Conservation (phyloP, 2,113 vertebrate genomes). For the Nothoprocta pentlandii region DNA sequence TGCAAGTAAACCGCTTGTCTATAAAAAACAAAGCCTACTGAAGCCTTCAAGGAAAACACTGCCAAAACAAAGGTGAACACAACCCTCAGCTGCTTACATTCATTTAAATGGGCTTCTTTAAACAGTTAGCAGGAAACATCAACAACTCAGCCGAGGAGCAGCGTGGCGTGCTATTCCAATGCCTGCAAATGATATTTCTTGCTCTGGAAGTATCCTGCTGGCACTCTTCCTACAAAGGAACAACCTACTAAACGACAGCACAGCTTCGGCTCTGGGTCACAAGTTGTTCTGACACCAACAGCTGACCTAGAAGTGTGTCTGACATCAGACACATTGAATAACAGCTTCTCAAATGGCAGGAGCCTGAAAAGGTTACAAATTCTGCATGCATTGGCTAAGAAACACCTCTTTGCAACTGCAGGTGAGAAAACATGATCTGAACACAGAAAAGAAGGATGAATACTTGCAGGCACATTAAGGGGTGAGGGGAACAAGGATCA, state of each 20-base stretch:
- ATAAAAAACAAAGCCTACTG: background rate
- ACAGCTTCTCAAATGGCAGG: constrained; percentile 70
- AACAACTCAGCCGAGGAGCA: background rate
- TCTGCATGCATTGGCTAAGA: constrained; percentile 7
- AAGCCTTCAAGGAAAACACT: background rate
- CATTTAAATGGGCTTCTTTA: background rate
- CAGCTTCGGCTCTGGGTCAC: constrained; percentile 30
- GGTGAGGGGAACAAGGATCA: background rate
- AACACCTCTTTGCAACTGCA: constrained; percentile 1
- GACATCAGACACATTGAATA: constrained; percentile 45
- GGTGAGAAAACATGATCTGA: background rate
- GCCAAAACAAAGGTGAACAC: background rate
- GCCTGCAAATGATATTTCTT: background rate
- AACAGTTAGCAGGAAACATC: background rate
- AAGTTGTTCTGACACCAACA: constrained; percentile 53
- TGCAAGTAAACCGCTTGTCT: background rate
- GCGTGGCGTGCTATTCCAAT: background rate
- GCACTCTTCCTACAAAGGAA: constrained; percentile 26
- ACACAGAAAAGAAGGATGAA: background rate
- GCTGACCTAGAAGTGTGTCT: constrained; percentile 48
- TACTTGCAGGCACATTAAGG: background rate
- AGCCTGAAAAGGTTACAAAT: constrained; percentile 68
- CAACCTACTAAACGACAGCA: background rate
- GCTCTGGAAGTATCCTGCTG: constrained; percentile 30
- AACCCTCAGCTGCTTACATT: background rate